phyloP scores from a whole-genome alignment of 2,113 vertebrate species.

The Varanus komodoensis region DNA sequence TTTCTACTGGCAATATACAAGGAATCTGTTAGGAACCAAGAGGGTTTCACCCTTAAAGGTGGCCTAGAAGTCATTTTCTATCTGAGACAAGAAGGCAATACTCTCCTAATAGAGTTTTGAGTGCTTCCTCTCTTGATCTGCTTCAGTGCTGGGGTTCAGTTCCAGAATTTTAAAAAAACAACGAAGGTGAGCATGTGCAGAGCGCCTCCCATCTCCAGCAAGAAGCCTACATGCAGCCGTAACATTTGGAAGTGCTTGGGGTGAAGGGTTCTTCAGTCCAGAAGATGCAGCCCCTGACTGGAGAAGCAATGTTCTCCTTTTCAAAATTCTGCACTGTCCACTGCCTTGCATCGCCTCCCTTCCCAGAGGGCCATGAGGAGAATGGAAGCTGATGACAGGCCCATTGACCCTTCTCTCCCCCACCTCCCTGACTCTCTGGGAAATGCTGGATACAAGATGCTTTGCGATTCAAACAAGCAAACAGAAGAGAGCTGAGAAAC shows the following conservation, averaged over 20 bases:
- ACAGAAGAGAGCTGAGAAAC: slow-evolving; percentile 17
- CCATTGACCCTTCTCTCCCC: neutral
- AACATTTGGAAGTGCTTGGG: neutral
- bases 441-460: neutral
- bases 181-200: neutral
- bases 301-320: neutral
- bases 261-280: neutral
- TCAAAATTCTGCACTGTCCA: neutral
- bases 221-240: neutral
- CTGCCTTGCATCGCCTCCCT: neutral
- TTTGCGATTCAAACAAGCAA: slow-evolving; percentile 5
- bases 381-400: neutral
- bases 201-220: neutral
- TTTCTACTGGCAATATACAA: neutral
- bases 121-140: neutral
- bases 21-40: neutral
- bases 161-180: neutral
- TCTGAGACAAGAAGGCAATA: too few species aligned
- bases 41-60: neutral
- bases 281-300: neutral
- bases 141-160: neutral
- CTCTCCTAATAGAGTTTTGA: neutral
- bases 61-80: too few species aligned
- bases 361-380: neutral
- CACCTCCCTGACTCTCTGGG: neutral